Evolutionary conservation across 2,888 invertebrate genomes (phyloP), one percentile per base, ranked within the genome.

Genomic region (Xanthostigma xanthostigma): DNA sequence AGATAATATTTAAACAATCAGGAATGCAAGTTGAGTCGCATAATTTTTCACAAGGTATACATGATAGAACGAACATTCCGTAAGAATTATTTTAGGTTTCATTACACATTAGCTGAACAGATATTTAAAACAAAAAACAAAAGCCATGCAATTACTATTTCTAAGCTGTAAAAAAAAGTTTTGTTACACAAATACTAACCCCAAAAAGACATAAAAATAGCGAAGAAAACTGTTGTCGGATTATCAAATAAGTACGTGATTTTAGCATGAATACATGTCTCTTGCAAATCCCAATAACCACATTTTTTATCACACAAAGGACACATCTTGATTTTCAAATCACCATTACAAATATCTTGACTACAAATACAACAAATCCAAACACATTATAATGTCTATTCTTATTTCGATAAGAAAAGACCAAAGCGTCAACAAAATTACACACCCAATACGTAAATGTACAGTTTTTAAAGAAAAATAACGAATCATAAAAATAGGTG

Each of bases 201-300:
- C 96, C 96, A 96, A 60, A 96, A 80, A 39, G 92, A 90, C 94
- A 97, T 95, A 60, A 95, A 87, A 46, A 90, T 79, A 8, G 95
- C 88, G 65, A 95, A 95, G 66, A 90, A 83, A n/a, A 96, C 87
- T 0, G 96, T 96, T 9, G 89, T 85, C 1, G 86, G 78, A 71
- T 97, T 96, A 65, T 97, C 96, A 63, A 96, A 92, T 41, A 96
- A 74, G 62, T 94, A 91, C 0, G 92, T 88, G 50, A 90, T 76
- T 58, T 84, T 75, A 1, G 92, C 81, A 65, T 92, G 91, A 51
- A 81, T 68, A 63, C 96, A 96, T 2, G 90, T 88, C 59, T 84
- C 83, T 44, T 74, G 73, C 5, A 96, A 68, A 53, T 84, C 75
- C 89, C 92, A 92, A 68, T 81, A 94, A 57, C 81, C 77, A 64